Percentiles rank a stretch among this genome's conserved stretches.
These are phyloP conservation scores for Porites cylindrica DNA, from an alignment of 92 coral and sea anemone genomes.

Conservation along the genomic window DNA sequence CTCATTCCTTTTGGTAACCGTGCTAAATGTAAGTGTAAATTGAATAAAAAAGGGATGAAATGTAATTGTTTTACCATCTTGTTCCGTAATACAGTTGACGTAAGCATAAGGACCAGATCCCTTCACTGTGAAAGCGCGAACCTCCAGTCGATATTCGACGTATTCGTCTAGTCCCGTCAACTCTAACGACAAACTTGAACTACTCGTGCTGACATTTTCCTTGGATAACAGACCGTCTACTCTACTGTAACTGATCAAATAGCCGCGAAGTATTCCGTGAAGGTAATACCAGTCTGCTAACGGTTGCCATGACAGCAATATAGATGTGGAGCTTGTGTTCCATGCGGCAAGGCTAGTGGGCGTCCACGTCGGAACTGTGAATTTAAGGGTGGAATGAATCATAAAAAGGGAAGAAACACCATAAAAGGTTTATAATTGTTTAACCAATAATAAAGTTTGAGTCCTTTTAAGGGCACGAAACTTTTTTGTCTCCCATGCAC, in stretches of 20 bases:
- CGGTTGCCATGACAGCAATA: slow-evolving; percentile 77
- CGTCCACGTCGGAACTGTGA: slow-evolving; percentile 63
- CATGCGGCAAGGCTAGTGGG: slow-evolving; percentile 63
- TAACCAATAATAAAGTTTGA: no score
- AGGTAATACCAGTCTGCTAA: slow-evolving; percentile 61
- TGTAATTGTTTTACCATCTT: slow-evolving; percentile 72
- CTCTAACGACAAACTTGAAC: slow-evolving; percentile 14
- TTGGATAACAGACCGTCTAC: slow-evolving; percentile 52
- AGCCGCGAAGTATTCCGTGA: slow-evolving; percentile 74
- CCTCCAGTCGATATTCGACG: slow-evolving; percentile 58
- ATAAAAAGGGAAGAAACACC: background rate
- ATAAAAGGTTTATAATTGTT: background rate
- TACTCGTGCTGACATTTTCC: background rate
- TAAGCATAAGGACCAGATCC: slow-evolving; percentile 63
- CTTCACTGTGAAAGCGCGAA: slow-evolving; percentile 61
- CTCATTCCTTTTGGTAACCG: no score
- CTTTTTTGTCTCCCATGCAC: no score
- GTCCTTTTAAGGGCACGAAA: no score
- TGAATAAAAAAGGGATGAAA: background rate
- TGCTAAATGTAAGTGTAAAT: background rate
- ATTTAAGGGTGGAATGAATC: background rate
- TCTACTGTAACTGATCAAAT: slow-evolving; percentile 54
- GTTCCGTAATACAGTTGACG: slow-evolving; percentile 64
- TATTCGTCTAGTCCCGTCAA: slow-evolving; percentile 64
- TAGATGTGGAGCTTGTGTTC: slow-evolving; percentile 80